Conservation (phyloP, 2,113 vertebrate genomes). For the Hippoglossus stenolepis region DNA sequence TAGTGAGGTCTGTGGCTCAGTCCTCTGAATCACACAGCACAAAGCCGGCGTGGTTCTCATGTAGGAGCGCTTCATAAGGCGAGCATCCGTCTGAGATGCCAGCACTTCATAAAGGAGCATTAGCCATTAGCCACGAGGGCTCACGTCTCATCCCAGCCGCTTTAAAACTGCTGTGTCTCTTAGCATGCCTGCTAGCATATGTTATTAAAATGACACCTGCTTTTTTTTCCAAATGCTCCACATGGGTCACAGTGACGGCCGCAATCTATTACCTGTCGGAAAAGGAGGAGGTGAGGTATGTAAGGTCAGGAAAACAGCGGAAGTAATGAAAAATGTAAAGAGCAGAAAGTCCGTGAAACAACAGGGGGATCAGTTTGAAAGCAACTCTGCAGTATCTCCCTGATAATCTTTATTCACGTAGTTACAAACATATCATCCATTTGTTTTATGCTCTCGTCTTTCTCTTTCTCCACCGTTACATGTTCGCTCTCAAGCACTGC, state of each 20-base stretch:
- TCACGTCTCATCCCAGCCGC: constrained; percentile 91
- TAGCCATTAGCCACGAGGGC: constrained; percentile 91
- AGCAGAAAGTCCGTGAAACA: neutral
- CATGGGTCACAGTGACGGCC: constrained; percentile 90
- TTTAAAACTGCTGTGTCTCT: constrained; percentile 89
- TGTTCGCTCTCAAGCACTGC: constrained; percentile 5
- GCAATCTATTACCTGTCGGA: constrained; percentile 83
- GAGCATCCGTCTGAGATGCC: constrained; percentile 44
- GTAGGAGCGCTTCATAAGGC: constrained; percentile 71
- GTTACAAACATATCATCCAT: constrained; percentile 27
- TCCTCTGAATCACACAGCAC: constrained; percentile 88
- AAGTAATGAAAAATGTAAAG: constrained; percentile 36
- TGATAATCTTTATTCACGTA: constrained; percentile 35
- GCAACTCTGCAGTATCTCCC: constrained; percentile 1
- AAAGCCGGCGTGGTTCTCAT: constrained; percentile 87
- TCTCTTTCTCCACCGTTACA: constrained; percentile 28
- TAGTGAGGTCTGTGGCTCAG: constrained; percentile 87
- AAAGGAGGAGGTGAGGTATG: neutral
- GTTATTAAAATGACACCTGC: constrained; percentile 98
- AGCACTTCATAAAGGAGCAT: constrained; percentile 96
- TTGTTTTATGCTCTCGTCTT: constrained; percentile 24
- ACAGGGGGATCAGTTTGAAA: constrained; percentile 2
- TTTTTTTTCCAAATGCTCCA: constrained; percentile 86
- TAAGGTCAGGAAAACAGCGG: constrained; percentile 12
- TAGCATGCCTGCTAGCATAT: constrained; percentile 92